Evolutionary conservation across 2,888 invertebrate genomes (phyloP), one percentile per base, ranked within the genome.

Genomic region (Ochlodes sylvanus): DNA sequence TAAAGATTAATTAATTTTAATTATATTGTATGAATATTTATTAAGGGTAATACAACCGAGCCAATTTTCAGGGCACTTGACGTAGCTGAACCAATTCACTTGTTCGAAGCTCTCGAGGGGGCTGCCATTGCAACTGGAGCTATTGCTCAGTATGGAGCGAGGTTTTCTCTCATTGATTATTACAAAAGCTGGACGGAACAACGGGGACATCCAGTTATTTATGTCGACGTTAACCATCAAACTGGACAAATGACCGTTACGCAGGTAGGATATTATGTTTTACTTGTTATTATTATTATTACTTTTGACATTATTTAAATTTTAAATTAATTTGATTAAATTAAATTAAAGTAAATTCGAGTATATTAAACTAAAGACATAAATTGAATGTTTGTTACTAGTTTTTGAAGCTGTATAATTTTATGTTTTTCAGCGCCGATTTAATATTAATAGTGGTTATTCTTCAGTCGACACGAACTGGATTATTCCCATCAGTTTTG

Each of bases 121-220:
- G 90, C 84, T 0, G 77, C 81, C 0, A 77, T 71, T 0, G 27
- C 68, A 0, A 75, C 76, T 1, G 78, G 78, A 2, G 84, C 93
- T 0, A 77, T 92, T 21, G 71, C 75, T 1, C 78, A 80, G n/a
- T 90, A 92, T 41, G 88, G 89, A 64, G 32, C 81, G 0, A 77
- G 86, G 2, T 87, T 94, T 69, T 86, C 89, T 70, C 71, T 89
- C 0, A 74, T 87, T 5, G 88, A 91, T 2, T 92, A 91, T 72
- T 93, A 87, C 69, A 88, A 80, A 64, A 85, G 86, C 47, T 94
- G 95, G 82, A 95, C 95, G 74, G 92, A 94, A 32, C 94, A 95
- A 75, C 82, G 91, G 34, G 95, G 95, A 12, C 95, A 94, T 73
- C 96, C 96, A 0, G 86, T 95, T 0, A 78, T 96, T 1, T 91